phyloP scores from a whole-genome alignment of 2,888 invertebrate genomes.

The Tinea trinotella region DNA sequence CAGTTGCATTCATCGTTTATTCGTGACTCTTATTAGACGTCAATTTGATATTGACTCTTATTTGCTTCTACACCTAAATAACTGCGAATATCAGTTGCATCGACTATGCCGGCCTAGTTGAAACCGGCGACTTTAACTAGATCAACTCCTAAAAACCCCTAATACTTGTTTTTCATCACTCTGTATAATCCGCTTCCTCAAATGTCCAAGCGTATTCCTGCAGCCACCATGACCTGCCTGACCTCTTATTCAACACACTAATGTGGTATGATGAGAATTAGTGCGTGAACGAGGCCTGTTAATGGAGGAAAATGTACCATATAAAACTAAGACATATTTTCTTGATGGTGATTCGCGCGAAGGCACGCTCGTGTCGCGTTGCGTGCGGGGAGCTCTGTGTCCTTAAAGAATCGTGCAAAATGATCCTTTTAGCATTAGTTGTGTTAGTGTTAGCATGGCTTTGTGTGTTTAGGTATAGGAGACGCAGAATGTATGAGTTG shows the following conservation, averaged over 20 bases:
- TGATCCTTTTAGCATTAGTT: constrained; percentile 26
- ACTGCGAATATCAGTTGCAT: no score
- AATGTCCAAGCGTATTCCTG: constrained; percentile 19
- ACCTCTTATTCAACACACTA: constrained; percentile 26
- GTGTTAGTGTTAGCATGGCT: constrained; percentile 31
- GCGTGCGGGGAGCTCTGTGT: background rate
- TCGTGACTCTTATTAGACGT: no score
- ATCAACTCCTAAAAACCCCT: no score
- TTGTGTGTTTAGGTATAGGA: constrained; percentile 34
- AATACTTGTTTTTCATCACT: background rate
- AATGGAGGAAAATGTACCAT: constrained; percentile 28
- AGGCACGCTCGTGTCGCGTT: constrained; percentile 19
- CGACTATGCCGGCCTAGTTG: no score
- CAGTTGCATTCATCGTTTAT: no score
- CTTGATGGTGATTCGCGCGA: constrained; percentile 21
- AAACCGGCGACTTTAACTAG: no score
- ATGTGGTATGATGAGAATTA: constrained; percentile 27
- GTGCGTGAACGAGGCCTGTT: constrained; percentile 27
- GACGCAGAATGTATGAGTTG: constrained; percentile 42
- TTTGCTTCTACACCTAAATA: no score
- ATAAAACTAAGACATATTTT: constrained; percentile 24
- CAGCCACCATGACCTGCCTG: constrained; percentile 36
- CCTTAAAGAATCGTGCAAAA: no score
- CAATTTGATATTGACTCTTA: no score
- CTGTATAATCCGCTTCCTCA: constrained; percentile 28